Evolutionary conservation across 2,113 vertebrate species (phyloP).

Genomic region (Paratilapia polleni): DNA sequence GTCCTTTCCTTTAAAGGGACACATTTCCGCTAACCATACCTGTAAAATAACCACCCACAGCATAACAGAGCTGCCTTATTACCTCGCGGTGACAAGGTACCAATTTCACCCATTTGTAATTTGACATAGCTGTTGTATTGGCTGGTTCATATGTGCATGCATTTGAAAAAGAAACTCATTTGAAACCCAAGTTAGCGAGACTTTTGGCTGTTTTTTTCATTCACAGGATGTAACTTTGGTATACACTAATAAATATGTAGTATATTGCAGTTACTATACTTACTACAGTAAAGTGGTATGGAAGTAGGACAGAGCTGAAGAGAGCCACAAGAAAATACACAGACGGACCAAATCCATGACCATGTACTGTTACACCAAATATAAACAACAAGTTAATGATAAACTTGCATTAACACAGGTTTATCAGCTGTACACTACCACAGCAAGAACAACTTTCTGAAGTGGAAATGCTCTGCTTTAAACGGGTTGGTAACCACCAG

Average conservation of each 20-base stretch:
- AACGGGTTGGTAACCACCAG: slow-evolving; percentile 14
- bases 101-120: not conserved
- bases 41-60: not conserved
- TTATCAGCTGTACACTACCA: not conserved
- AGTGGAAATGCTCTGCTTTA: not conserved
- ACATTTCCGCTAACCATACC: no score
- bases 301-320: not conserved
- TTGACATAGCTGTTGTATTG: not conserved
- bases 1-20: no score
- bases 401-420: not conserved
- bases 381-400: not conserved
- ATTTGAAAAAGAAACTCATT: not conserved
- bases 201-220: not conserved
- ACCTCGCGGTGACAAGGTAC: not conserved
- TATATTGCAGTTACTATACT: not conserved
- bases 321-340: not conserved
- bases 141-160: not conserved
- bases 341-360: not conserved
- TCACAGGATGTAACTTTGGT: not conserved
- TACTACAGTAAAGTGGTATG: not conserved
- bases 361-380: not conserved
- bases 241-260: not conserved
- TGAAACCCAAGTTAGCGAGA: not conserved
- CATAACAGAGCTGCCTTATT: not conserved
- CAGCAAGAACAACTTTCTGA: not conserved